Evolutionary conservation across 2,888 invertebrate genomes (phyloP), one percentile per base, ranked within the genome.

Genomic region (Nipponacmea schrenckii): DNA sequence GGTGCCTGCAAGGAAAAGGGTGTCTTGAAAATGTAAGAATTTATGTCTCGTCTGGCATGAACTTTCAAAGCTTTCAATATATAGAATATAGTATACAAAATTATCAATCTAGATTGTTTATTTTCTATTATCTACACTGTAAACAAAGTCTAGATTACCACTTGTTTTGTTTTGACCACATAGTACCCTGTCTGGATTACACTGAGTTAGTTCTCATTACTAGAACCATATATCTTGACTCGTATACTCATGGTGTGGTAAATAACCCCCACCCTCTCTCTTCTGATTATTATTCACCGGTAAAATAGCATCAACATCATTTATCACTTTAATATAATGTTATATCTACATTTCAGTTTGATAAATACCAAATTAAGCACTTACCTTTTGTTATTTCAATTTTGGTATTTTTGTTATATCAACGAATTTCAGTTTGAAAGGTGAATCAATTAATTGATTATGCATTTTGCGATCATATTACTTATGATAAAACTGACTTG

Each of bases 251-350:
- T 24, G 24, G 56, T 39, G 39, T 56, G 56, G 56, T 56, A 24
- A 39, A 39, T 56, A 56, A 10, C 24, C 56, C 56, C 20, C 56
- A 56, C 56, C 56, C 56, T 14, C 56, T 24, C 24, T 56, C 56
- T 24, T 56, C 56, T 56, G 56, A 56, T 56, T 56, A 56, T 56
- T 56, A 39, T 24, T 56, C 56, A 56, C 56, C 56, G 56, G 56
- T 56, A 56, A 56, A 56, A 56, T 56, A 56, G 56, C 56, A 56
- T 56, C 56, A 56, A 56, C 56, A 20, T 39, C 39, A 39, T 39
- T 39, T 39, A 39, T 39, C 39, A 39, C 39, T 39, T 39, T 39
- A 39, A 39, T 39, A 39, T 7, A 39, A 39, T 39, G 39, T 39
- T 39, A 39, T 39, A 7, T 39, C 39, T 39, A 39, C 39, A 39